phyloP scores from a whole-genome alignment of 2,113 vertebrate species.

The Podiceps cristatus region DNA sequence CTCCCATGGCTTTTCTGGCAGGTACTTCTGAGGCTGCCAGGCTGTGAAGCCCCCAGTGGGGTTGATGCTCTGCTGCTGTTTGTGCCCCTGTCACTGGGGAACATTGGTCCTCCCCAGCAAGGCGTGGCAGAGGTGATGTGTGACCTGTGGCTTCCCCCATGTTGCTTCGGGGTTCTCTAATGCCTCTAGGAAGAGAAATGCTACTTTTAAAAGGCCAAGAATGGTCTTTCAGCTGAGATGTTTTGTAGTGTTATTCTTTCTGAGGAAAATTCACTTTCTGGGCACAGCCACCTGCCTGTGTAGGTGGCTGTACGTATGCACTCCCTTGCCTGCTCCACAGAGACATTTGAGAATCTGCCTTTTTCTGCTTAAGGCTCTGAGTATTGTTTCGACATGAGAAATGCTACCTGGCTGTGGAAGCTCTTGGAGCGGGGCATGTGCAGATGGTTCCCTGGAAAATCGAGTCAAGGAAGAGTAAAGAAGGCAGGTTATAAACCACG shows the following conservation, averaged over 20 bases:
- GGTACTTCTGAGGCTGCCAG: background rate
- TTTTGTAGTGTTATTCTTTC: background rate
- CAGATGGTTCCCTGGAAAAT: background rate
- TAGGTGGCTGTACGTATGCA: fast-evolving
- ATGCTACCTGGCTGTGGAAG: background rate
- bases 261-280: background rate
- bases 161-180: background rate
- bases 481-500: background rate
- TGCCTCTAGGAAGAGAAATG: background rate
- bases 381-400: background rate
- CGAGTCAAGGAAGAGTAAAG: background rate
- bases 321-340: background rate
- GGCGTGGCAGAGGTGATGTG: background rate
- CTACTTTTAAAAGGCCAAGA: background rate
- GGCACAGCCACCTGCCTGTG: background rate
- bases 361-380: background rate
- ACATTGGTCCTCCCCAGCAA: fast-evolving
- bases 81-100: background rate
- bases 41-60: background rate
- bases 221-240: background rate
- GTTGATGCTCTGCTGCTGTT: background rate
- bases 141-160: background rate
- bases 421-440: background rate
- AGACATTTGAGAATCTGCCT: background rate
- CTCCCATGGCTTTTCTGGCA: background rate